These are phyloP conservation scores for Aspidiotus rigidus DNA, from an alignment of 2,888 invertebrate species.

Conservation along the genomic window DNA sequence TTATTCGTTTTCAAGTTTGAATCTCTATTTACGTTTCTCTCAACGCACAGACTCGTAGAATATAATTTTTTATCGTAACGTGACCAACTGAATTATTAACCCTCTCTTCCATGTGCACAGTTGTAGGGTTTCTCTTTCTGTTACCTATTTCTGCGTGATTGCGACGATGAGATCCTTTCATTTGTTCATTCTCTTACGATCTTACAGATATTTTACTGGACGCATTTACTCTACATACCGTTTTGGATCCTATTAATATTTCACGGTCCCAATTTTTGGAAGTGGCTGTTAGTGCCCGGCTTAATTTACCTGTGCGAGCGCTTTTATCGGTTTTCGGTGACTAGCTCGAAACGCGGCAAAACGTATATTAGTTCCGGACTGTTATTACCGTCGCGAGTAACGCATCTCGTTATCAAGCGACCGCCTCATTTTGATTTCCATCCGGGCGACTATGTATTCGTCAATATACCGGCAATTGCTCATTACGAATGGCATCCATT, in stretches of 20 bases:
- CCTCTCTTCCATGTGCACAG: too few species aligned
- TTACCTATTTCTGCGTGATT: too few species aligned
- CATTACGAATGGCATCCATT: conserved; percentile 96
- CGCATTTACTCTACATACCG: conserved; percentile 76
- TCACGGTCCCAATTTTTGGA: conserved; percentile 91
- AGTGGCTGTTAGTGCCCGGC: conserved; percentile 82
- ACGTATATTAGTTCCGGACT: conserved; percentile 83
- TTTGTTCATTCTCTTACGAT: conserved; percentile 6
- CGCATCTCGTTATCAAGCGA: conserved; percentile 78
- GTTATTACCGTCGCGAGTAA: conserved; percentile 77
- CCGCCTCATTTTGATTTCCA: conserved; percentile 78
- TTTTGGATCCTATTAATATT: conserved; percentile 76
- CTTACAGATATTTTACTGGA: conserved; percentile 81
- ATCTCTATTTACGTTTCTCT: too few species aligned
- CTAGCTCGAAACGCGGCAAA: conserved; percentile 65
- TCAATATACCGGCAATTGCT: conserved; percentile 84
- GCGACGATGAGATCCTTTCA: too few species aligned
- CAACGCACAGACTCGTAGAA: too few species aligned
- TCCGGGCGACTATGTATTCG: conserved; percentile 89
- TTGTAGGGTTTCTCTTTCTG: too few species aligned
- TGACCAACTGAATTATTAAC: too few species aligned
- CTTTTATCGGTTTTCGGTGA: conserved; percentile 50
- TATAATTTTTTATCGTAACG: too few species aligned
- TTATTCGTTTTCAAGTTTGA: too few species aligned
- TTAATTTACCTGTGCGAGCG: conserved; percentile 69